Evolutionary conservation across 2,888 invertebrate species (phyloP).

Genomic region (Melanotus villosus): DNA sequence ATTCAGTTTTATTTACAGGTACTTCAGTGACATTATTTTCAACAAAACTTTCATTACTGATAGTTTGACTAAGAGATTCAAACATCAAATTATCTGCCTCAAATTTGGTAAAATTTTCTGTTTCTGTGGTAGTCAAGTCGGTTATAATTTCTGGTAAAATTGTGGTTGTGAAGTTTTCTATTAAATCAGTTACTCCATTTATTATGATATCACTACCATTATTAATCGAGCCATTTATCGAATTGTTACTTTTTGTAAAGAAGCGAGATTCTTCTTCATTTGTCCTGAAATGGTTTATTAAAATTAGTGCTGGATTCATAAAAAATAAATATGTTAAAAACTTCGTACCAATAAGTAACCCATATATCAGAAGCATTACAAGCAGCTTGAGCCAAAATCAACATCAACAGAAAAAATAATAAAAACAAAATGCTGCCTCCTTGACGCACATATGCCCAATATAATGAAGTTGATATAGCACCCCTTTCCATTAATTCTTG

Average conservation of each 20-base stretch:
- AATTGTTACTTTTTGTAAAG: background rate
- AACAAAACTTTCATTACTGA: background rate
- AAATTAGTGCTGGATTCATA: background rate
- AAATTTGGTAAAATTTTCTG: background rate
- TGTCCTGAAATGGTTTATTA: slow-evolving; percentile 62
- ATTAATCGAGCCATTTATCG: background rate
- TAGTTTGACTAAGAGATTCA: slow-evolving; percentile 11
- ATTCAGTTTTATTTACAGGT: background rate
- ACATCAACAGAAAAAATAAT: slow-evolving; percentile 70
- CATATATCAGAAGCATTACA: slow-evolving; percentile 84
- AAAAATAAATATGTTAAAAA: background rate
- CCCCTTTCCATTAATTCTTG: slow-evolving; percentile 79
- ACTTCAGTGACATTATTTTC: background rate
- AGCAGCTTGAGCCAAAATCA: slow-evolving; percentile 78
- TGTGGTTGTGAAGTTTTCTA: background rate
- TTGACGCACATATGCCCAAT: slow-evolving; percentile 78
- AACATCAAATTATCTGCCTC: background rate
- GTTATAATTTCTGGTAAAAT: background rate
- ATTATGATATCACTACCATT: background rate
- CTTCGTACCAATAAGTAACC: slow-evolving; percentile 81
- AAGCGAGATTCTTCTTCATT: slow-evolving; percentile 63
- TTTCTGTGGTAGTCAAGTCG: background rate
- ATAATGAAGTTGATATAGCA: slow-evolving; percentile 74
- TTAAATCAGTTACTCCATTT: background rate
- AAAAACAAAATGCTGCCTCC: slow-evolving; percentile 74